Percentiles rank a stretch among this genome's conserved stretches.
These are phyloP conservation scores for Copsychus sechellarum DNA, from an alignment of 2,113 vertebrate genomes.

Conservation along the genomic window DNA sequence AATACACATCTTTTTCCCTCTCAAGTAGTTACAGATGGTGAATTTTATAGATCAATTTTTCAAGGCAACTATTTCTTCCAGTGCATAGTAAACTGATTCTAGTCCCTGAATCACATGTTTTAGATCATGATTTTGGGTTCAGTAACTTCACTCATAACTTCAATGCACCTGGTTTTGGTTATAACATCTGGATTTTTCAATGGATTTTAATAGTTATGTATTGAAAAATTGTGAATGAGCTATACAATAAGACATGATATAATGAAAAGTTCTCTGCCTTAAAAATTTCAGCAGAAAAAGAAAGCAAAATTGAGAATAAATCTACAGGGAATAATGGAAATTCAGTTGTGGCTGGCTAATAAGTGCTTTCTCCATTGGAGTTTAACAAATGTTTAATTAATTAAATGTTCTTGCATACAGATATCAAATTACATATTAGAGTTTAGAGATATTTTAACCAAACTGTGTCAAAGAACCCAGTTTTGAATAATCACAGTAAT, in stretches of 20 bases:
- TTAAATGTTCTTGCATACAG: not conserved
- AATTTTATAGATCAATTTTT: not conserved
- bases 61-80: not conserved
- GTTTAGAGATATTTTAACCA: conserved; percentile 14
- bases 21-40: not conserved
- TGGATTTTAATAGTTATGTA: not conserved
- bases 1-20: not conserved
- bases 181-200: not conserved
- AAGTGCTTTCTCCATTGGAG: not conserved
- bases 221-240: not conserved
- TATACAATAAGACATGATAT: not conserved
- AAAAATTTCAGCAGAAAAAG: not conserved
- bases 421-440: not conserved
- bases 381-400: conserved; percentile 11
- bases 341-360: not conserved
- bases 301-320: not conserved
- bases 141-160: not conserved
- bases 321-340: not conserved
- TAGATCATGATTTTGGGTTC: not conserved
- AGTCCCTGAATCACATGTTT: not conserved
- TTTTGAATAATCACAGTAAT: not conserved
- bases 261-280: not conserved
- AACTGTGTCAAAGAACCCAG: not conserved
- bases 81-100: not conserved
- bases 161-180: not conserved